Base-by-base conservation (phyloP, 1,140 invertebrate species). In the Dinoponera quadriceps region DNA sequence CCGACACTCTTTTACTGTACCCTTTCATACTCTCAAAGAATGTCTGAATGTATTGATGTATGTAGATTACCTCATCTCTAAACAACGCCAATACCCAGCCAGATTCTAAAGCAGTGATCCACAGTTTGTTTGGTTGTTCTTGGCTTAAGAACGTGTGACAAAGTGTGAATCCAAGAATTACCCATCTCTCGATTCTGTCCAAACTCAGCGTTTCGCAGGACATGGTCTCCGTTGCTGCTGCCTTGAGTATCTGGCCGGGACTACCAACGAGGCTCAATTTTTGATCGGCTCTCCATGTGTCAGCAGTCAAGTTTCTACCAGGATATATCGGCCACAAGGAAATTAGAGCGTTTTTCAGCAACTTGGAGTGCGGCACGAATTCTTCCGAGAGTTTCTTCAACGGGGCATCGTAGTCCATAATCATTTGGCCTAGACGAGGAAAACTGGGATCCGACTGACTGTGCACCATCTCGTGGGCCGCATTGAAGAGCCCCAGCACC, bases 11-110 rank as follows among this genome's bases (percentile, higher is more conserved):
- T 93, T 99, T 99, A 63, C 97, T 96, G 91, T 98, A 98, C 0
- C 98, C 98, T 95, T 99, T 99, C 29, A 99, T 97, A 9, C 97
- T 96, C 92, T 99, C 99, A 94, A 99, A 99, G 92, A 98, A 99
- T 51, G 95, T 95, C 91, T 98, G 97, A 84, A 99, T 97, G 90
- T 99, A 99, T 27, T 97, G 96, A 94, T 99, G 99, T 83, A 99
- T 98, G 89, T 98, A 97, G 69, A 99, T 96, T 0, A 99, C 98
- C 95, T 99, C 99, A 95, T 99, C 99, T 68, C 99, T 95, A 92
- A 99, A 99, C 3, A 99, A 94, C 14, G 98, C 97, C 29, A 99
- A 95, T 2, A 99, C 98, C 97, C 99, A 99, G 18, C 98, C 97
- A 33, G 97, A 98, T 91, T 99, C 98, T 11, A 99, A 93, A 11